Conservation (phyloP, 2,113 vertebrate genomes). For the Mola mola region DNA sequence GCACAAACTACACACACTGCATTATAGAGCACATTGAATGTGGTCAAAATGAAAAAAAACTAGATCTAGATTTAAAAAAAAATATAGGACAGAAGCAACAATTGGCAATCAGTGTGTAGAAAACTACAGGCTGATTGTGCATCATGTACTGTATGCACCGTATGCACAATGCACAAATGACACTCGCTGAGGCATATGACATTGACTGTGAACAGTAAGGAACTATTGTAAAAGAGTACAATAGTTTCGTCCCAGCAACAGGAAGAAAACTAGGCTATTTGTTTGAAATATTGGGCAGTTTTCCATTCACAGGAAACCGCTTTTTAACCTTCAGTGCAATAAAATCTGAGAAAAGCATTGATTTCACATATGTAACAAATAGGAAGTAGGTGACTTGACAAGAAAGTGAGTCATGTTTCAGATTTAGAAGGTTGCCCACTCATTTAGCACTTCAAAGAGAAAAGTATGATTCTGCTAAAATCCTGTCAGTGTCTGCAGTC, state of each 20-base stretch:
- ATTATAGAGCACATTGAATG: too few relatives aligned
- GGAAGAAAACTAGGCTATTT: conserved; percentile 19
- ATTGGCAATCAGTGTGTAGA: too few relatives aligned
- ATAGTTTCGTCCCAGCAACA: conserved; percentile 19
- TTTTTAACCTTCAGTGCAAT: conserved; percentile 31
- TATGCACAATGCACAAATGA: too few relatives aligned
- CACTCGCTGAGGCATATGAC: too few relatives aligned
- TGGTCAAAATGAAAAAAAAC: too few relatives aligned
- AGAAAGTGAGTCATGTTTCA: conserved; percentile 51
- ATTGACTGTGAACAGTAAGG: too few relatives aligned
- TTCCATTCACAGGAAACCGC: conserved; percentile 65
- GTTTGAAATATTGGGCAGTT: conserved; percentile 49
- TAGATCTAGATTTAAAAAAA: too few relatives aligned
- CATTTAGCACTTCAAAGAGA: conserved; percentile 71
- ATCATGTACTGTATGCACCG: too few relatives aligned
- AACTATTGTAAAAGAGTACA: too few relatives aligned
- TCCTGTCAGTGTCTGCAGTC: conserved; percentile 78
- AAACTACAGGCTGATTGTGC: too few relatives aligned
- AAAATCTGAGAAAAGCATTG: conserved; percentile 32
- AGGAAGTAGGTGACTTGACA: conserved; percentile 58
- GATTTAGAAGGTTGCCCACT: conserved; percentile 58
- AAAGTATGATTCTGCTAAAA: conserved; percentile 75
- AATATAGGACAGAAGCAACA: too few relatives aligned
- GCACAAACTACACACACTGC: too few relatives aligned
- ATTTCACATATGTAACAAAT: conserved; percentile 55